Percentiles rank a stretch among this genome's conserved stretches.
phyloP scores from a whole-genome alignment of 2,797 vertebrate genomes.

The Enteromius fasciolatus region DNA sequence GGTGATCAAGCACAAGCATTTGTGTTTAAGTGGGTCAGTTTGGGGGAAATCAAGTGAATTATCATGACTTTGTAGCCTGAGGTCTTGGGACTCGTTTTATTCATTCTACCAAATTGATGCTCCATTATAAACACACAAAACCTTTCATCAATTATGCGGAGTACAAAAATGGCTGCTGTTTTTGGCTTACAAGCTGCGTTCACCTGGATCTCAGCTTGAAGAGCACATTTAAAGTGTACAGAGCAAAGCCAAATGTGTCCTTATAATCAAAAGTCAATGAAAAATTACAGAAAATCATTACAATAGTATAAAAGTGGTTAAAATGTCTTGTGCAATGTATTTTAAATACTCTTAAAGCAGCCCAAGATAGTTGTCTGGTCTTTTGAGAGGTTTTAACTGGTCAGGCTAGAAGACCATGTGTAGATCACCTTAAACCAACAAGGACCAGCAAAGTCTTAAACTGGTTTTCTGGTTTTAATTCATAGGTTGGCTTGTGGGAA shows the following conservation, averaged over 20 bases:
- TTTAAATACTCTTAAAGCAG: background rate
- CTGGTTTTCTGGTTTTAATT: background rate
- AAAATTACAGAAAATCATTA: background rate
- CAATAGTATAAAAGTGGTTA: background rate
- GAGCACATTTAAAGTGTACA: conserved; percentile 1
- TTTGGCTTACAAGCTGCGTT: background rate
- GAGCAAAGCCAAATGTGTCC: background rate
- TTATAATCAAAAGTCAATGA: background rate
- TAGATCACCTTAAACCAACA: background rate
- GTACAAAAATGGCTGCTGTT: background rate
- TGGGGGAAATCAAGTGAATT: background rate
- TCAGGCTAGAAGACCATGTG: background rate
- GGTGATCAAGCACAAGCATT: background rate
- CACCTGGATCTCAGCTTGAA: background rate
- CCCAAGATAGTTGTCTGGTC: background rate
- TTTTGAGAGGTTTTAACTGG: background rate
- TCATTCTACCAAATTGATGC: background rate
- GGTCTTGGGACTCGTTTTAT: background rate
- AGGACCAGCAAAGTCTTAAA: background rate
- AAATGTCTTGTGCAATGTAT: no score
- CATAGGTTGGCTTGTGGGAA: background rate
- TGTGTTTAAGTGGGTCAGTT: background rate
- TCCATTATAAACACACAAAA: background rate
- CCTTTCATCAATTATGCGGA: background rate
- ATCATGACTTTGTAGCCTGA: background rate